Evolutionary conservation across 2,797 vertebrate genomes (phyloP), one percentile per base, ranked within the genome.

Genomic region (Girardinus metallicus): DNA sequence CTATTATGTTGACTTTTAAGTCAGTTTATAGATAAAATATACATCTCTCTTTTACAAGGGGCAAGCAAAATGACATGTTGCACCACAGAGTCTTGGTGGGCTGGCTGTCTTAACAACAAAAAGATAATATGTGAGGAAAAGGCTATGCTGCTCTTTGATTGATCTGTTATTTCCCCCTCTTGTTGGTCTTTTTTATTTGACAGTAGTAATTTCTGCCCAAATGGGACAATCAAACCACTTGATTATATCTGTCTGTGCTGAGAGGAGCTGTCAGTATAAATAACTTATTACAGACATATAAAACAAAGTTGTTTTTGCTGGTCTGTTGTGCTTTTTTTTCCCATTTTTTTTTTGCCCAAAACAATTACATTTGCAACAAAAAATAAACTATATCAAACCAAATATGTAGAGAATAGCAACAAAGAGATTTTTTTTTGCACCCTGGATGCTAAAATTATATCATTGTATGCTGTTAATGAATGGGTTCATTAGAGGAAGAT

Each of bases 161-260:
- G 93, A 94, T 93, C 83, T 86, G 85, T 92, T 87, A 93, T 91
- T 88, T 87, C 78, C 31, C 6, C 77, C 82, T 90, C 83, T 82
- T 76, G 73, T 74, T 68, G 74, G 81, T 86, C 76, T 86, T 77
- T 53, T 81, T 84, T 87, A 88, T 93, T 88, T 81, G 80, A 84
- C 64, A 83, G 84, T 80, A 86, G 83, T 86, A 79, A 88, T 90
- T 82, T 78, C 80, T 82, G 80, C 81, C 79, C 66, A 78, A 83
- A 83, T 74, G 79, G 83, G 76, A 77, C 78, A 85, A 26, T 79
- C 44, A 79, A 86, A 74, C 75, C 62, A 70, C 11, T 74, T 75
- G 64, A 62, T 8, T 75, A 74, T 71, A 75, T 11, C 16, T 36
- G 1, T 60, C 44, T 49, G 46, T 71, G 57, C 21, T 70, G 73